phyloP scores from a whole-genome alignment of 2,888 invertebrate genomes.

The Archips crataeganus region DNA sequence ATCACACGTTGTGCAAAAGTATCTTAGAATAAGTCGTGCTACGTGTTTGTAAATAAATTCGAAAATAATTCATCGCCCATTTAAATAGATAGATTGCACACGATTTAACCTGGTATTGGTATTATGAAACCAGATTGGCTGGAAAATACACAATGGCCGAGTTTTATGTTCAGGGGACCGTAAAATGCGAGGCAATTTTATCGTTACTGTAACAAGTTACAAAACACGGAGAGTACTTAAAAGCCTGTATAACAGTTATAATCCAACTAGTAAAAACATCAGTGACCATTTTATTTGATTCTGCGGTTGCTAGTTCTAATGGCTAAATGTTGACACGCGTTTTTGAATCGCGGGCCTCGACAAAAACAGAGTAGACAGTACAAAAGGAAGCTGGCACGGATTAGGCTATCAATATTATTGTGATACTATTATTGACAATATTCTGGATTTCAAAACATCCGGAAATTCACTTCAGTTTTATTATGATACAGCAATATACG shows the following conservation, averaged over 20 bases:
- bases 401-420: too few species aligned
- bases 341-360: too few species aligned
- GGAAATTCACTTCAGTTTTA: too few species aligned
- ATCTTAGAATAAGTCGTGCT: slow-evolving; percentile 3
- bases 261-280: not conserved
- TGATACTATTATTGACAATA: too few species aligned
- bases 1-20: slow-evolving; percentile 34
- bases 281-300: not conserved
- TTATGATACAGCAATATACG: too few species aligned
- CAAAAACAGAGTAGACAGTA: too few species aligned
- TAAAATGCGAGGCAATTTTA: slow-evolving; percentile 34
- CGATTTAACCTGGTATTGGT: slow-evolving; percentile 10
- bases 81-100: slow-evolving; percentile 16
- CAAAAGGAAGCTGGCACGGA: too few species aligned
- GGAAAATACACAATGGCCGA: slow-evolving; percentile 29
- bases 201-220: slow-evolving; percentile 11
- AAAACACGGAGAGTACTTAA: slow-evolving; percentile 30
- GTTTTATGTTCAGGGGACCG: slow-evolving; percentile 36
- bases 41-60: slow-evolving; percentile 9
- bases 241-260: not conserved
- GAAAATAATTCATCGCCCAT: slow-evolving; percentile 9
- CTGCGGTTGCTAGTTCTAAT: not conserved
- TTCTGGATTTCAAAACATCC: too few species aligned
- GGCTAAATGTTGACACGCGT: too few species aligned
- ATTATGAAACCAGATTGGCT: slow-evolving; percentile 21